Evolutionary conservation across 2,888 invertebrate genomes (phyloP).

Genomic region (Coenonympha glycerion): DNA sequence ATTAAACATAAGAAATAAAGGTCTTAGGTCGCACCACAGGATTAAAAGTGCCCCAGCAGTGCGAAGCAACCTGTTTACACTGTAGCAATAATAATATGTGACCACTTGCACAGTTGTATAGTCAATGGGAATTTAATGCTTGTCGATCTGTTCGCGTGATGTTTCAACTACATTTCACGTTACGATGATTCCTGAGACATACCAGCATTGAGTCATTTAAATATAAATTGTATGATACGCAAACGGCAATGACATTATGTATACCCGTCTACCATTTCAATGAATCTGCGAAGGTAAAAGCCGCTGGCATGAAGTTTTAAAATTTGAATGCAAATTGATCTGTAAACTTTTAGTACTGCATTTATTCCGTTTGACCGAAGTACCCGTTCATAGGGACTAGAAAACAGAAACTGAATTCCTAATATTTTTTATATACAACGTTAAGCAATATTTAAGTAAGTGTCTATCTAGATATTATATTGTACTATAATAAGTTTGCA

Average conservation of each 20-base stretch:
- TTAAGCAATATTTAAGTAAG: no score
- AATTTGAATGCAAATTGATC: background rate
- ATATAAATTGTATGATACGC: constrained; percentile 3
- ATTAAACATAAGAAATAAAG: no score
- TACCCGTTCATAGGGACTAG: no score
- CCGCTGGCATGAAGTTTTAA: background rate
- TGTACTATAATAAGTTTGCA: no score
- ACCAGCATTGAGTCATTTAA: constrained; percentile 13
- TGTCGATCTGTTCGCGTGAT: constrained; percentile 4
- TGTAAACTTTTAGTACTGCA: no score
- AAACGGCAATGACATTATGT: constrained; percentile 6
- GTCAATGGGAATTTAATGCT: constrained; percentile 8
- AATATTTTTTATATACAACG: no score
- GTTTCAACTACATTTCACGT: constrained; percentile 9
- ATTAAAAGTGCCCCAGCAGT: background rate
- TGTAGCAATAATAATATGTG: background rate
- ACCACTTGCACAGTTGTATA: constrained; percentile 4
- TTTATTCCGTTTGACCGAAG: no score
- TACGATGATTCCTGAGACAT: background rate
- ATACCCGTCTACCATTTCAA: background rate
- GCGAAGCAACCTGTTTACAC: background rate
- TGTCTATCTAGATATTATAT: no score
- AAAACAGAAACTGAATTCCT: no score
- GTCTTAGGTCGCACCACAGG: no score
- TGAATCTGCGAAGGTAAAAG: background rate